Percentiles rank a stretch among this genome's conserved stretches.
These are phyloP conservation scores for Zootoca vivipara DNA, from an alignment of 2,113 vertebrate genomes.

Conservation along the genomic window DNA sequence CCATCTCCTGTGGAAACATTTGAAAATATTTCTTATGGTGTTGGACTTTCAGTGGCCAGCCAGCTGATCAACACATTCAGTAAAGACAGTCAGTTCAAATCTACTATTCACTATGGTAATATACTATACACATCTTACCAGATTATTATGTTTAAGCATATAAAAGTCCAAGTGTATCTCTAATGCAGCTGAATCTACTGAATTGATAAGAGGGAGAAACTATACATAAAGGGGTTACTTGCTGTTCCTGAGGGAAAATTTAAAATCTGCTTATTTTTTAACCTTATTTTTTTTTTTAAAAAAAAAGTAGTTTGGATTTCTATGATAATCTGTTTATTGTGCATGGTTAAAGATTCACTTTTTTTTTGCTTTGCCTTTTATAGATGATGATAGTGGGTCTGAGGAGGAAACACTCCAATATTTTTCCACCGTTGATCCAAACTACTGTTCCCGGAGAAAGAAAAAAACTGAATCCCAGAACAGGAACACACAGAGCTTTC, in stretches of 20 bases:
- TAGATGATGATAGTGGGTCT: constrained; percentile 96
- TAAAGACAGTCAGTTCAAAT: constrained; percentile 93
- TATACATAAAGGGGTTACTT: constrained; percentile 14
- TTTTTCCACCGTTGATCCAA: constrained; percentile 85
- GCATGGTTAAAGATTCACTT: constrained; percentile 18
- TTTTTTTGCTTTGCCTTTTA: constrained; percentile 30
- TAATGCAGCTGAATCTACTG: constrained; percentile 7
- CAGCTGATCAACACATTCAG: constrained; percentile 94
- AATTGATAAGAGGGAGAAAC: constrained; percentile 16
- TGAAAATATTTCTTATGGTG: constrained; percentile 93
- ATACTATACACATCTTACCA: constrained; percentile 42
- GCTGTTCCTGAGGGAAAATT: neutral
- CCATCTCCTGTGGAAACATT: constrained; percentile 97
- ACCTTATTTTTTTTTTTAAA: neutral
- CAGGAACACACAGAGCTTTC: constrained; percentile 90
- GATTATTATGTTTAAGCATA: constrained; percentile 4
- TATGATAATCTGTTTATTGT: neutral
- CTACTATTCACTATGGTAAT: constrained; percentile 89
- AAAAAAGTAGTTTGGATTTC: neutral
- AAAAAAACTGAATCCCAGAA: constrained; percentile 87
- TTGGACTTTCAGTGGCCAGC: constrained; percentile 95
- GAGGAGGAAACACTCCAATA: constrained; percentile 92
- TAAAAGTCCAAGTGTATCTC: neutral
- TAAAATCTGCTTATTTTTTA: neutral
- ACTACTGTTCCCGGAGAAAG: constrained; percentile 87